Evolutionary conservation across 2,888 invertebrate genomes (phyloP).

Genomic region (Rhamphomyia laevipes): DNA sequence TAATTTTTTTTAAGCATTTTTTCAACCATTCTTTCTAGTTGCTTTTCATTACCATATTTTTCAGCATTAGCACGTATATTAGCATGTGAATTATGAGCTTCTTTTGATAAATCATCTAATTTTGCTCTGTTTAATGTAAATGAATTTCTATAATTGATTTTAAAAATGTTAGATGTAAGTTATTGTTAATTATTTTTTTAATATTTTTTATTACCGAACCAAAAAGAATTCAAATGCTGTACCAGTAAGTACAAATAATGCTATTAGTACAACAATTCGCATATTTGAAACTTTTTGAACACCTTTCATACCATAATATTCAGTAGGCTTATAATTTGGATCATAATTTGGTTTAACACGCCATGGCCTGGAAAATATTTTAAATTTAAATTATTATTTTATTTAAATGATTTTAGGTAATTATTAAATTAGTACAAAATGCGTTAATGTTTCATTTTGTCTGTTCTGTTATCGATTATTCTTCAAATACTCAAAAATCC

Average conservation of each 20-base stretch:
- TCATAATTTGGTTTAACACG: conserved; percentile 23
- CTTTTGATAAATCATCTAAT: conserved; percentile 40
- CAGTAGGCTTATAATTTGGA: conserved; percentile 27
- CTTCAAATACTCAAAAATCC: too few species aligned
- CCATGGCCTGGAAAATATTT: conserved; percentile 20
- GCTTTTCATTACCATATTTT: conserved; percentile 45
- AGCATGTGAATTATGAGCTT: conserved; percentile 41
- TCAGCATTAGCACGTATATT: conserved; percentile 42
- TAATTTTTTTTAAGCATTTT: conserved; percentile 17
- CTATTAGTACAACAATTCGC: conserved; percentile 45
- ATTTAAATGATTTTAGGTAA: too few species aligned
- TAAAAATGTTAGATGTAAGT: conserved; percentile 25
- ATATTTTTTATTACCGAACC: conserved; percentile 41
- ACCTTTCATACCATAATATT: conserved; percentile 53
- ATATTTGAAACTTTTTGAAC: conserved; percentile 48
- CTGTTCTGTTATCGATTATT: too few species aligned
- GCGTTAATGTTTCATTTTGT: too few species aligned
- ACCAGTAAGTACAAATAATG: conserved; percentile 46
- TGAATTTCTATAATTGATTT: conserved; percentile 46
- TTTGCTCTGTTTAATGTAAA: conserved; percentile 39
- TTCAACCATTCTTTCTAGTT: conserved; percentile 31
- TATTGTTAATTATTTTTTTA: not conserved
- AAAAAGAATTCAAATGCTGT: conserved; percentile 47
- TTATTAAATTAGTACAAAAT: too few species aligned
- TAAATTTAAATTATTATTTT: too few species aligned